phyloP scores from a whole-genome alignment of 2,113 vertebrate genomes.

The Macquaria ambigua region DNA sequence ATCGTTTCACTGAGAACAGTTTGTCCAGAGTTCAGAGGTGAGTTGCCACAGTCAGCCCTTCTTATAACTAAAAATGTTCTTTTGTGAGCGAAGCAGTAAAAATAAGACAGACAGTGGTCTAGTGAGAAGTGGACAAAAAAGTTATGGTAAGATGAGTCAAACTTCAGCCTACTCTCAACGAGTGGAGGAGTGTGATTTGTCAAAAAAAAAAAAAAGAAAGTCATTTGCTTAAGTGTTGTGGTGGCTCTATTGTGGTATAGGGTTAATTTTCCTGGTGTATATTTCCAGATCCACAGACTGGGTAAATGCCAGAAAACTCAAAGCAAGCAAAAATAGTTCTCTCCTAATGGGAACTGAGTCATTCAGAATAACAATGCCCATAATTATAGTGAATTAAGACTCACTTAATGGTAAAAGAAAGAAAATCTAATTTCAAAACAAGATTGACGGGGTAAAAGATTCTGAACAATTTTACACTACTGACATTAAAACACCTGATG shows the following conservation, averaged over 20 bases:
- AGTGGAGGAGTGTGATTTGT: constrained; percentile 22
- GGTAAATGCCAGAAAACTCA: neutral
- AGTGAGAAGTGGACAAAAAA: neutral
- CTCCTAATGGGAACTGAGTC: neutral
- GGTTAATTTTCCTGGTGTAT: neutral
- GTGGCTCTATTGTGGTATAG: constrained; percentile 41
- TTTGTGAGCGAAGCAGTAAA: neutral
- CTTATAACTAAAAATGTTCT: neutral
- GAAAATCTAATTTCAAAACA: neutral
- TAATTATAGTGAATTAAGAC: constrained; percentile 1
- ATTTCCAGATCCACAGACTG: constrained; percentile 5
- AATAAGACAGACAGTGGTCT: constrained; percentile 7
- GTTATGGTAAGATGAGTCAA: neutral
- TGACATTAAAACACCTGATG: neutral
- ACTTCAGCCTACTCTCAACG: neutral
- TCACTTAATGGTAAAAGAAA: neutral
- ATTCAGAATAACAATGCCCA: neutral
- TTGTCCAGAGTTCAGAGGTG: neutral
- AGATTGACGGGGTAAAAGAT: neutral
- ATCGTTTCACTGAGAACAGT: neutral
- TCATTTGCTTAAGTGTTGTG: constrained; percentile 14
- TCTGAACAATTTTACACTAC: neutral
- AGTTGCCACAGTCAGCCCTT: neutral
- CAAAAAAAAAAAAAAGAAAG: neutral
- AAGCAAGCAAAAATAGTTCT: constrained; percentile 15